phyloP scores from a whole-genome alignment of 2,797 vertebrate genomes.

The Chanos chanos region DNA sequence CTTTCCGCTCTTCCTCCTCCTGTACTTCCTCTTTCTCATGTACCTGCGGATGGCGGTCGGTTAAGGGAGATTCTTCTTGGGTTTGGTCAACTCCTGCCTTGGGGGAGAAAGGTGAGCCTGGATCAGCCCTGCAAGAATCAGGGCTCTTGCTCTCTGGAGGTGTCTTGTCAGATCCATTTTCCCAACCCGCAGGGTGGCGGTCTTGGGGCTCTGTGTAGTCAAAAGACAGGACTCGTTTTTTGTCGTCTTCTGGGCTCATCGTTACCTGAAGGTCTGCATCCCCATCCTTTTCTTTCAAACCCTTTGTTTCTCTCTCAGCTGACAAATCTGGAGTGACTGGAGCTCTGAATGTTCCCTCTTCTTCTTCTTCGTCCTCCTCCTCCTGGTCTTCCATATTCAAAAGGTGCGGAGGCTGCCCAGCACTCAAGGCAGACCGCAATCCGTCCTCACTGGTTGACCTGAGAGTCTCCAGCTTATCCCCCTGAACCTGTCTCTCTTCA shows the following conservation, averaged over 20 bases:
- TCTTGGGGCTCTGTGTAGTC: conserved; percentile 54
- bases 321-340: conserved; percentile 11
- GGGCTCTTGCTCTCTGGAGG: conserved; percentile 49
- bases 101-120: conserved; percentile 47
- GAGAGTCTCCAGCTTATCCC: conserved; percentile 15
- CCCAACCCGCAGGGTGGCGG: conserved; percentile 25
- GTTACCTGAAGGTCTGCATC: conserved; percentile 11
- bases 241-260: conserved; percentile 47
- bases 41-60: conserved; percentile 8
- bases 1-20: conserved; percentile 9
- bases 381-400: conserved; percentile 7
- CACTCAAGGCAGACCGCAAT: background rate
- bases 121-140: conserved; percentile 46
- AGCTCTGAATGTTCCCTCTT: conserved; percentile 10
- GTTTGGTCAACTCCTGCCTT: conserved; percentile 12
- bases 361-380: background rate
- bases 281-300: no score
- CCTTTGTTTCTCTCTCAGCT: conserved; percentile 33
- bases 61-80: conserved; percentile 13
- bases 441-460: conserved; percentile 20
- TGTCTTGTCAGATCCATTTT: conserved; percentile 43
- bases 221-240: conserved; percentile 51
- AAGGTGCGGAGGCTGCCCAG: background rate
- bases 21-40: background rate
- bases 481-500: conserved; percentile 8